Evolutionary conservation across 2,888 invertebrate species (phyloP).

Genomic region (Dryomyza anilis): DNA sequence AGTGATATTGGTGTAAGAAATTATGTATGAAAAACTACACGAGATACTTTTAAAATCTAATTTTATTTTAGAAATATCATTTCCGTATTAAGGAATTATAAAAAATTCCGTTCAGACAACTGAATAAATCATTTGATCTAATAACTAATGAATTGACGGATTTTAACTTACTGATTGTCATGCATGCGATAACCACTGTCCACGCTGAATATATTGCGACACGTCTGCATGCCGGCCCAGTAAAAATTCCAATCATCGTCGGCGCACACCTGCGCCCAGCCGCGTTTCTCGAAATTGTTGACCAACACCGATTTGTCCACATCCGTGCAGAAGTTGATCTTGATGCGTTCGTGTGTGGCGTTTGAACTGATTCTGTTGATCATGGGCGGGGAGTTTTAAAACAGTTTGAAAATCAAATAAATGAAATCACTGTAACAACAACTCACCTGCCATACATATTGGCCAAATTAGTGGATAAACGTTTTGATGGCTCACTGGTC

Average conservation of each 20-base stretch:
- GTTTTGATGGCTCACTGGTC: constrained; percentile 13
- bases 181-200: constrained; percentile 91
- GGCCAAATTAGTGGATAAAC: constrained; percentile 12
- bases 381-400: not conserved
- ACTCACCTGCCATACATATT: constrained; percentile 39
- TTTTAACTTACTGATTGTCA: constrained; percentile 76
- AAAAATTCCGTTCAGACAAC: too few species aligned
- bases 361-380: constrained; percentile 35
- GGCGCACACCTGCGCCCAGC: constrained; percentile 81
- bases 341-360: constrained; percentile 38
- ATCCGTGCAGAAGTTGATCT: constrained; percentile 60
- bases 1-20: too few species aligned
- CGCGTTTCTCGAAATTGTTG: constrained; percentile 89
- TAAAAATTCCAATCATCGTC: constrained; percentile 97
- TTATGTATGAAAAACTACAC: too few species aligned
- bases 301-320: constrained; percentile 92
- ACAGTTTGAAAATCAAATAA: not conserved
- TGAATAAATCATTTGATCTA: not conserved
- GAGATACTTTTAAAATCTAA: too few species aligned
- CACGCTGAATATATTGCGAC: constrained; percentile 87
- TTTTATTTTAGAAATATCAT: too few species aligned
- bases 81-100: too few species aligned
- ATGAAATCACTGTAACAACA: not conserved
- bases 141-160: not conserved
- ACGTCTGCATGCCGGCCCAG: constrained; percentile 92